Conservation (phyloP, 2,797 vertebrate genomes). For the Melopsittacus undulatus region DNA sequence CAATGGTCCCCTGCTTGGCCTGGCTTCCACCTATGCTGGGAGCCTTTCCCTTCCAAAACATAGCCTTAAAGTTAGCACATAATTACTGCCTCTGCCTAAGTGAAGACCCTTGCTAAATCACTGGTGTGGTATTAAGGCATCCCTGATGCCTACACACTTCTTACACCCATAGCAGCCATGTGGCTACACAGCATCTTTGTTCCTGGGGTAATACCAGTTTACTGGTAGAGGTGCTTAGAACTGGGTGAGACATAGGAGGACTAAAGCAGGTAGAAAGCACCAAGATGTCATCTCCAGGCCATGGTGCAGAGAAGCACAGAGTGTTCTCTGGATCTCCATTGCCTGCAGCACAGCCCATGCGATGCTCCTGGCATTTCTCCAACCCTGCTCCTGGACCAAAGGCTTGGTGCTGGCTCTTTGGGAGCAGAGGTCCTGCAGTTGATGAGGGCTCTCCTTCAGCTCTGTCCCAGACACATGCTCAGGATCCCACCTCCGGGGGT, state of each 20-base stretch:
- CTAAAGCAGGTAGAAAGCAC: background rate
- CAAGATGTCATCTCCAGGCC: background rate
- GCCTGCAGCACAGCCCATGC: fast-evolving
- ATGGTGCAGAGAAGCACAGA: fast-evolving
- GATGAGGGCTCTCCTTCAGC: background rate
- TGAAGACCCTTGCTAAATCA: background rate
- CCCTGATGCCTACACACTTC: no score
- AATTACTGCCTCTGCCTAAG: background rate
- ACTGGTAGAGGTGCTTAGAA: background rate
- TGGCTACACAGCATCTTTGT: background rate
- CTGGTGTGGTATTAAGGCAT: fast-evolving
- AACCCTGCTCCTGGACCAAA: fast-evolving
- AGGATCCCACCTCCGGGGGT: background rate
- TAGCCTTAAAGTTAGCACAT: background rate
- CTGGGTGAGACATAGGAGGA: fast-evolving
- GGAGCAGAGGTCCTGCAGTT: fast-evolving
- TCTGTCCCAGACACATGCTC: background rate
- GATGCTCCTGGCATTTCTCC: background rate
- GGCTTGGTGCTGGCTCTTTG: fast-evolving
- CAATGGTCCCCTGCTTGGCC: fast-evolving
- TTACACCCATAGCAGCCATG: fast-evolving
- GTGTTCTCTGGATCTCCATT: background rate
- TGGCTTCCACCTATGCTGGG: background rate
- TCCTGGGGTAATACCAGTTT: background rate
- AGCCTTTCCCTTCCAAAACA: background rate